Percentiles rank a stretch among this genome's conserved stretches.
Conservation (phyloP, 2,797 vertebrate genomes). For the Glyptemys insculpta region DNA sequence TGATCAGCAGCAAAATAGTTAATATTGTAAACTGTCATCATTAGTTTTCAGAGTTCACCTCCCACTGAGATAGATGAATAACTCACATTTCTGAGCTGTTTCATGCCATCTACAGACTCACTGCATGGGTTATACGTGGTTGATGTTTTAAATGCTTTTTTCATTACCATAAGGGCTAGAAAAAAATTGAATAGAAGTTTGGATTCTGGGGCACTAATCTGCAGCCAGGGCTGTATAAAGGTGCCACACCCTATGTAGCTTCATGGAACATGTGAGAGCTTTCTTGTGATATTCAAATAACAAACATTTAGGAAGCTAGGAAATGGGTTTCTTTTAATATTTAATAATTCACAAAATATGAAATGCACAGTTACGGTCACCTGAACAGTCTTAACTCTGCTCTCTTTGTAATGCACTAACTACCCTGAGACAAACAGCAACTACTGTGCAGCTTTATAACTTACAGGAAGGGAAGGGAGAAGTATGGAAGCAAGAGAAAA, state of each 20-base stretch:
- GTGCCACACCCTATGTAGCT: neutral
- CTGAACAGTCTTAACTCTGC: neutral
- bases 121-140: too few relatives aligned
- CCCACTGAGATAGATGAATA: neutral
- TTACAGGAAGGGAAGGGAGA: fast-evolving
- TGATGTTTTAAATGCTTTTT: neutral
- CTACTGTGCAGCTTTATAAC: neutral
- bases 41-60: neutral
- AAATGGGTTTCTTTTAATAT: neutral
- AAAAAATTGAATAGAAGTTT: neutral
- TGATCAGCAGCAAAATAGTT: neutral
- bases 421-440: fast-evolving
- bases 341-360: fast-evolving
- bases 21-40: neutral
- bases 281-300: neutral
- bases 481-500: neutral
- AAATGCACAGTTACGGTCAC: neutral
- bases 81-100: neutral
- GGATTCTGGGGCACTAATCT: neutral
- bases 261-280: neutral
- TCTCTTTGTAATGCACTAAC: neutral
- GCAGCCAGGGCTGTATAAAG: neutral
- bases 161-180: neutral
- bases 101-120: fast-evolving
- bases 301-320: neutral